These are phyloP conservation scores for Xiphophorus maculatus DNA, from an alignment of 2,113 vertebrate species.

Conservation along the genomic window DNA sequence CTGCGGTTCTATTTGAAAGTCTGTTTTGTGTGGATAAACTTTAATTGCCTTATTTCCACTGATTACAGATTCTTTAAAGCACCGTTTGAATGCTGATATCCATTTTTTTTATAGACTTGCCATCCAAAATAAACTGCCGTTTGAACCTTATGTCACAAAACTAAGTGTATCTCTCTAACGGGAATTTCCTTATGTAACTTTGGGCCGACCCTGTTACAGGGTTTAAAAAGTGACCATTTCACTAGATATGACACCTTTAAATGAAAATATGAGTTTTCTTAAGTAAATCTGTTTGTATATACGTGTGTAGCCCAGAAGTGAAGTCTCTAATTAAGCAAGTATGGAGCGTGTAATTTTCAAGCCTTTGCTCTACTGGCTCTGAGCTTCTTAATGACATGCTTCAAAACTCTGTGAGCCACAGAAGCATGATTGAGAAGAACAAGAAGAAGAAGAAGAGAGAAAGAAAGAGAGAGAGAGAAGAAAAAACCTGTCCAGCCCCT, in stretches of 20 bases:
- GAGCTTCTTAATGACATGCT: constrained; percentile 69
- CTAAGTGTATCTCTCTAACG: background rate
- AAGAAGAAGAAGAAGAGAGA: constrained; percentile 19
- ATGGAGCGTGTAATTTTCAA: constrained; percentile 65
- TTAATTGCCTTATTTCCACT: background rate
- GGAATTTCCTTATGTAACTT: background rate
- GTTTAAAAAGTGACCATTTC: background rate
- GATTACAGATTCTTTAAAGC: background rate
- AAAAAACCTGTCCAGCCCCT: constrained; percentile 67
- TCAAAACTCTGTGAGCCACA: constrained; percentile 36
- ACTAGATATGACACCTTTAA: constrained; percentile 3
- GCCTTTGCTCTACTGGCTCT: constrained; percentile 43
- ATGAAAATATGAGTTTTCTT: constrained; percentile 13
- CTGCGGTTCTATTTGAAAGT: background rate
- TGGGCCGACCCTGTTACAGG: background rate
- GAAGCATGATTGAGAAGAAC: constrained; percentile 40
- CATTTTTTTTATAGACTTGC: background rate
- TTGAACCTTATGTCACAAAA: too few species aligned
- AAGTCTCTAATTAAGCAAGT: constrained; percentile 42
- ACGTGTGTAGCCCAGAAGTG: constrained; percentile 11
- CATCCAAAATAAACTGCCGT: background rate
- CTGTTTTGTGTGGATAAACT: background rate
- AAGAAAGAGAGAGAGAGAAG: background rate
- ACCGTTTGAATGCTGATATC: background rate
- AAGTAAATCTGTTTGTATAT: constrained; percentile 33